These are phyloP conservation scores for Pipistrellus pipistrellus DNA, from an alignment of 2,797 vertebrate species.

Conservation along the genomic window DNA sequence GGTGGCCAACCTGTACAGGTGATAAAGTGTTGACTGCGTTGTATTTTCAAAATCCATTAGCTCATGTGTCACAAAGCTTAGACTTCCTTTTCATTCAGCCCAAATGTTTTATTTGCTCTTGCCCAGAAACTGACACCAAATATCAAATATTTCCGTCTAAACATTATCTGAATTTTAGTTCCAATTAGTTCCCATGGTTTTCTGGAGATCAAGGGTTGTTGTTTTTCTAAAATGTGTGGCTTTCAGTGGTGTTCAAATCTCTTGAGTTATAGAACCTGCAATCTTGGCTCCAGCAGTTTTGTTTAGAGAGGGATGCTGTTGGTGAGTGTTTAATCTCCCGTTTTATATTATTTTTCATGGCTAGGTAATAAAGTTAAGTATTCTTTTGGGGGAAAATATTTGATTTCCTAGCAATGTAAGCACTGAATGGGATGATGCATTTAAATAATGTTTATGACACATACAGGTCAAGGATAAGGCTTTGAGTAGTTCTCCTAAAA, in stretches of 20 bases:
- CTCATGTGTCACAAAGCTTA: constrained; percentile 67
- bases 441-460: background rate
- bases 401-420: constrained; percentile 54
- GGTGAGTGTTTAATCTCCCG: background rate
- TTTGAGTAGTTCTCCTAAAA: background rate
- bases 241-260: constrained; percentile 66
- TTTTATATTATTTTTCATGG: constrained; percentile 62
- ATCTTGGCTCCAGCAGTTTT: background rate
- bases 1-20: background rate
- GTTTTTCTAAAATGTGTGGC: constrained; percentile 62
- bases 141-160: constrained; percentile 70
- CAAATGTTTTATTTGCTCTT: constrained; percentile 63
- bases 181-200: constrained; percentile 74
- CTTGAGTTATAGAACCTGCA: constrained; percentile 62
- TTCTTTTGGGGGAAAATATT: constrained; percentile 10
- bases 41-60: constrained; percentile 72
- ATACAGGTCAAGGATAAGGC: background rate
- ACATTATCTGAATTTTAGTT: constrained; percentile 75
- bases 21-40: background rate
- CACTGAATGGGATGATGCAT: background rate
- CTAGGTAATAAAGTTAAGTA: constrained; percentile 49
- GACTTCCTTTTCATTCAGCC: constrained; percentile 77
- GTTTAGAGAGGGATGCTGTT: constrained; percentile 25
- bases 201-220: constrained; percentile 73
- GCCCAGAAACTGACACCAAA: constrained; percentile 59